A percentile compares a stretch with the other conserved stretches of the same genome.
phyloP scores from a whole-genome alignment of 2,113 vertebrate species.

The Arothron firmamentum region DNA sequence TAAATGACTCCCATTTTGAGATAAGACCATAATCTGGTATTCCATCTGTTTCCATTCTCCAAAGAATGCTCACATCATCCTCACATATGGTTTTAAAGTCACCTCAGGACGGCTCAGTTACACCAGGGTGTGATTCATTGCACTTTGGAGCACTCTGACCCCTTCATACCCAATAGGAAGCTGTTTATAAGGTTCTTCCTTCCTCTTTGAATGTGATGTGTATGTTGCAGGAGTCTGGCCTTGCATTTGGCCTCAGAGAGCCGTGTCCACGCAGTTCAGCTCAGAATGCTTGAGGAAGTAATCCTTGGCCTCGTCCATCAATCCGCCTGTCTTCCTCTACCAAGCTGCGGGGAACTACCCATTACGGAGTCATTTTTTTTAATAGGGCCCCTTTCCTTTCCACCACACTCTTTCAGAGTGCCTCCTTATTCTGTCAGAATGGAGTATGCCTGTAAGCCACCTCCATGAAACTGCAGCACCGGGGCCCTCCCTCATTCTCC shows the following conservation, averaged over 20 bases:
- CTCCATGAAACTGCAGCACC: conserved; percentile 61
- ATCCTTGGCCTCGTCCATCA: conserved; percentile 67
- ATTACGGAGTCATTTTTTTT: conserved; percentile 74
- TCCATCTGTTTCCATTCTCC: conserved; percentile 10
- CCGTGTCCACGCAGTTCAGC: conserved; percentile 60
- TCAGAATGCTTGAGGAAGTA: conserved; percentile 63
- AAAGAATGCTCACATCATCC: conserved; percentile 15
- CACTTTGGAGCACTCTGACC: conserved; percentile 32
- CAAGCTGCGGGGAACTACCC: conserved; percentile 68
- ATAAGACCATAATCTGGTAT: conserved; percentile 34
- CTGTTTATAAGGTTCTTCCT: conserved; percentile 30
- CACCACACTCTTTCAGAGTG: conserved; percentile 63
- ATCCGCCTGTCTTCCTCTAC: conserved; percentile 67
- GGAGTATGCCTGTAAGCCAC: conserved; percentile 72
- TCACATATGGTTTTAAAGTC: conserved; percentile 1
- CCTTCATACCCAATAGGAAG: conserved; percentile 29
- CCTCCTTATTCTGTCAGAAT: conserved; percentile 72
- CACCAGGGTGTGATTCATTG: conserved; percentile 6
- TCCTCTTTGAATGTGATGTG: conserved; percentile 37
- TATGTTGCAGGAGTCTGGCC: conserved; percentile 33
- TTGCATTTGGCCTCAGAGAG: conserved; percentile 43
- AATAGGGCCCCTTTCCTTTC: conserved; percentile 71
- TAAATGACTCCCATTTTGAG: conserved; percentile 23
- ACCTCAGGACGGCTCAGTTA: background rate
- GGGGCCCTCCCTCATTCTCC: conserved; percentile 63